Evolutionary conservation across 2,113 vertebrate genomes (phyloP), one percentile per base, ranked within the genome.

Genomic region (Asarcornis scutulata): DNA sequence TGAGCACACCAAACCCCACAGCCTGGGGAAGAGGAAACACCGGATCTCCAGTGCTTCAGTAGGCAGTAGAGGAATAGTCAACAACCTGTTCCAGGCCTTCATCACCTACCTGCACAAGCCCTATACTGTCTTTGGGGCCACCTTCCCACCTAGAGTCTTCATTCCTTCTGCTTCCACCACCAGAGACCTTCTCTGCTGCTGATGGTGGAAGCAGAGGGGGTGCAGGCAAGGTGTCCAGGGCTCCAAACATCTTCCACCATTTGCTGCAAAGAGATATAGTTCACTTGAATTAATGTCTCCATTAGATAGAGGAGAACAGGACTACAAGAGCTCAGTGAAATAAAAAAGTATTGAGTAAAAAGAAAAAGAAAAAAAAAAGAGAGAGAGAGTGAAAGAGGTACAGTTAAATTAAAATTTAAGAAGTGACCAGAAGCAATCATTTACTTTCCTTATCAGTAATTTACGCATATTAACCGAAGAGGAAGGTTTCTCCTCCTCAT

Each of bases 131-230:
- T 56, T 64, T 23, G 26, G 11, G 7, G 13, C 27, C 46, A 32
- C 5, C 7, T 36, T 58, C 9, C 46, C 46, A 48, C 20, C 46
- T 48, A 48, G 46, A 48, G 46, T 48, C 46, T 48, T 48, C 20
- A 48, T 9, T 20, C 20, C 46, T 20, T 48, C 18, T 48, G 46
- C 46, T 48, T 23, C 2, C 15, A 23, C 3, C 38, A 29, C 4
- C 32, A 25, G 12, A 18, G 46, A 48, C 36, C 50, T 16, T 3
- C 9, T 0, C 3, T 26, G 22, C 55, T 71, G 38, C 16, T 25
- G 16, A 12, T 18, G 23, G 15, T 44, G 27, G 48, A 72, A 76
- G 25, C 0, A 0, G 17, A 87, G 2, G 3, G 5, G 5, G 2
- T 0, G 1, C 89, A 82, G 17, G 36, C 15, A 69, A 60, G 32